Evolutionary conservation across 2,888 invertebrate genomes (phyloP), one percentile per base, ranked within the genome.

Genomic region (Morpho achilles): DNA sequence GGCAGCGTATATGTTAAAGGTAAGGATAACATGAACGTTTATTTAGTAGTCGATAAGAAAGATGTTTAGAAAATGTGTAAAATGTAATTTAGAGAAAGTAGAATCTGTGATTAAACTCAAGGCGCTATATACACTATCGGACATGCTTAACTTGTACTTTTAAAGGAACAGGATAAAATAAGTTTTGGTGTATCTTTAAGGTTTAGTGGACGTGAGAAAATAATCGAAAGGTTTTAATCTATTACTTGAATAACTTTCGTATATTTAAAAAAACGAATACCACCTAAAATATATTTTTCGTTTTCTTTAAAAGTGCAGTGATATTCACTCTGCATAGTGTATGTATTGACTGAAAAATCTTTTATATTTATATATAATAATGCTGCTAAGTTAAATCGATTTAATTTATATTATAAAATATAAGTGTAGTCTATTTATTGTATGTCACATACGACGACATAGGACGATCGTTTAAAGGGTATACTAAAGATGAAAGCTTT

Each of bases 1-100:
- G 99, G 98, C 32, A 95, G 96, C 73, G 97, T 99, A 43, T 97
- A 96, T 74, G 98, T 99, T 1, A 99, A 99, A 83, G 99, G 99
- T 41, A 99, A 98, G 87, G 98, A 98, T 77, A 92, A 97, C 76
- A 98, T 98, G 98, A 95, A 96, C 75, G 98, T 98, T 2, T 97
- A 94, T 86, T 91, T 98, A 59, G 91, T 94, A 49, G 87, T 92
- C 62, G 88, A 88, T 56, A 93, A 93, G 72, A 94, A 85, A 73
- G 74, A 82, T 69, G 72, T 73, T 63, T 86, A 84, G 79, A 54
- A 68, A 67, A 65, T 71, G 70, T 68, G 79, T 53, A 68, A 68
- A 67, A 64, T 71, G 70, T 68, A 63, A 71, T 64, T n/a, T 68
- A 72, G 69, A 71, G 72, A 83, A 81, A 77, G 83, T 87, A 87